A percentile compares a stretch with the other conserved stretches of the same genome.
phyloP scores from a whole-genome alignment of 92 coral and sea anemone genomes.

The Porites rus region DNA sequence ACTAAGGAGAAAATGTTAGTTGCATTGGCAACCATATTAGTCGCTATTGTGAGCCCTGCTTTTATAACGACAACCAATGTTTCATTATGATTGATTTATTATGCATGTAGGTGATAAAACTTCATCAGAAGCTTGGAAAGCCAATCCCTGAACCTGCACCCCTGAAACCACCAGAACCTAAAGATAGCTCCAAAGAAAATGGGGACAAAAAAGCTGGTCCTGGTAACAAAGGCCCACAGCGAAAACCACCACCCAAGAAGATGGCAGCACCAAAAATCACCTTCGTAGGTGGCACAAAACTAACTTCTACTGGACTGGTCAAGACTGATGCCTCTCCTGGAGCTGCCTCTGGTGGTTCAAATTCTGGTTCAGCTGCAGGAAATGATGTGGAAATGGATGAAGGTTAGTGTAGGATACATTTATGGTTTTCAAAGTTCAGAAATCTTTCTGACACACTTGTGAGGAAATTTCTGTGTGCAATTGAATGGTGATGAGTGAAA shows the following conservation, averaged over 20 bases:
- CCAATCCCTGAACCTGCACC: conserved; percentile 97
- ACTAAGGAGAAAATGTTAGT: too few species aligned
- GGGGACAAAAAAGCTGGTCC: conserved; percentile 75
- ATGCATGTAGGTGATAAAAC: conserved; percentile 81
- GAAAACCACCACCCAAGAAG: conserved; percentile 67
- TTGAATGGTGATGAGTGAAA: too few species aligned
- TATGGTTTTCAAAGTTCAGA: too few species aligned
- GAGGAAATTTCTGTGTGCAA: neutral
- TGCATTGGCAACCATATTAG: too few species aligned
- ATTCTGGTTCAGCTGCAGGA: conserved; percentile 31
- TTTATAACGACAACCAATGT: too few species aligned
- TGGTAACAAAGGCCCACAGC: conserved; percentile 63
- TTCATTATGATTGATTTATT: too few species aligned
- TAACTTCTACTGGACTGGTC: conserved; percentile 79
- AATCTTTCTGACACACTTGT: too few species aligned
- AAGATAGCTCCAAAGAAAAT: conserved; percentile 73
- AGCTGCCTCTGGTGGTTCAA: conserved; percentile 12
- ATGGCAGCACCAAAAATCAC: conserved; percentile 94
- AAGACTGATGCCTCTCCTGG: conserved; percentile 65
- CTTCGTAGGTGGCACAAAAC: conserved; percentile 91
- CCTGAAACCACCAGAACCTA: conserved; percentile 80
- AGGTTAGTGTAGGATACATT: neutral
- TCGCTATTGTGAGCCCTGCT: too few species aligned
- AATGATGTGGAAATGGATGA: conserved; percentile 75
- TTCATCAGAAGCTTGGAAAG: conserved; percentile 95